Base-by-base conservation (phyloP, 2,113 vertebrate genomes). In the Microtus richardsoni region DNA sequence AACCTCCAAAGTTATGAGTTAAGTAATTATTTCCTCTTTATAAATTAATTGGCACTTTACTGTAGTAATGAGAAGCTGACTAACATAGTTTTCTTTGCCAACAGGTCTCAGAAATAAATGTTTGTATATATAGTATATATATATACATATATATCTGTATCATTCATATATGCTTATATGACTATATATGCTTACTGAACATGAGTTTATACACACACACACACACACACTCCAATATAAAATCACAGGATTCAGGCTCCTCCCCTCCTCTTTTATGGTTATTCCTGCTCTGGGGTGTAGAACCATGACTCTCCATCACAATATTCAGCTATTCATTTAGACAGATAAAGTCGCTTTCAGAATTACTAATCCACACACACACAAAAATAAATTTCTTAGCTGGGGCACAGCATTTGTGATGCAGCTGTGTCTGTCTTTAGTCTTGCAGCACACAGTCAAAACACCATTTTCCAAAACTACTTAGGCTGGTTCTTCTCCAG, bases 381-480 rank as follows among this genome's bases (percentile, higher is more conserved):
- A 28, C 88, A 33, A 91, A 95, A 94, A 91, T 39, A 75, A 84
- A 83, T 78, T 17, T 89, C 62, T n/a, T 78, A 89, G 41, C 62
- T 79, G 70, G 26, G 74, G 21, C 44, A 64, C 21, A 75, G 71
- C 78, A 52, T 88, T 84, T 91, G 88, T 41, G 7, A 49, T 71
- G 64, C 64, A 74, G 39, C 79, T 90, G 70, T 91, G 92, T 89
- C 49, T 95, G 52, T 16, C 74, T 73, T 91, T 52, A 87, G 16
- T 26, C 44, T 80, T 71, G 75, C 9, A 62, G 70, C 39, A 41
- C n/a, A 79, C 13, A 62, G 14, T 89, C 58, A 86, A 58, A 89
- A 82, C 41, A 91, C 44, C 66, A 19, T 44, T 95, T 93, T 82
- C 28, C 36, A 60, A 92, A 86, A 49, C 64, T 41, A 64, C 16